phyloP scores from a whole-genome alignment of 2,797 vertebrate species.

The Pangasius krempfi region DNA sequence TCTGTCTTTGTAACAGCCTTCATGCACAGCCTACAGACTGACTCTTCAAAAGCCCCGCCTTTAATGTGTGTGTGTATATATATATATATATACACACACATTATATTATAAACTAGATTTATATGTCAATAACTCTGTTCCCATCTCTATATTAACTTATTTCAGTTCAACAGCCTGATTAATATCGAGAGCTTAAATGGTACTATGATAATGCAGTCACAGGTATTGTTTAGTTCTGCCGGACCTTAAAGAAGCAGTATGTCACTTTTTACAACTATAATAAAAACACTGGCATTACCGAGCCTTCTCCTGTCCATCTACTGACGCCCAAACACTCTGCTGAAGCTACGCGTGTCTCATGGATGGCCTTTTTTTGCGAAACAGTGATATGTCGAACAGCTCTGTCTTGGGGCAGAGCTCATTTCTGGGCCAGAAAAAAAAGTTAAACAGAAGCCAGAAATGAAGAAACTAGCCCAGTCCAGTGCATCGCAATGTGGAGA shows the following conservation, averaged over 20 bases:
- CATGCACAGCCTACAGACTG: no score
- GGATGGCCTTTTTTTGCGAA: neutral
- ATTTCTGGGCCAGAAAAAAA: neutral
- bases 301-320: neutral
- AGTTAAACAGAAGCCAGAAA: neutral
- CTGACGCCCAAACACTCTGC: neutral
- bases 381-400: neutral
- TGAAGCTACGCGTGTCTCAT: neutral
- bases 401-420: neutral
- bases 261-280: neutral
- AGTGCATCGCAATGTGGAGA: neutral
- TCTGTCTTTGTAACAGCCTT: neutral
- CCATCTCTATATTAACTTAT: neutral
- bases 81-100: no score
- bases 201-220: neutral
- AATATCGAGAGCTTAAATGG: neutral
- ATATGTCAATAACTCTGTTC: neutral
- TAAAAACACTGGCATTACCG: neutral
- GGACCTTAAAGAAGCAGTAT: neutral
- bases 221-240: neutral
- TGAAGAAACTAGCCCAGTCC: neutral
- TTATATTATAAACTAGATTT: no score
- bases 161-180: neutral
- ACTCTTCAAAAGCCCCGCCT: neutral
- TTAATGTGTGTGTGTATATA: neutral